Base-by-base conservation (phyloP, 2,888 invertebrate genomes). In the Hypena proboscidalis region DNA sequence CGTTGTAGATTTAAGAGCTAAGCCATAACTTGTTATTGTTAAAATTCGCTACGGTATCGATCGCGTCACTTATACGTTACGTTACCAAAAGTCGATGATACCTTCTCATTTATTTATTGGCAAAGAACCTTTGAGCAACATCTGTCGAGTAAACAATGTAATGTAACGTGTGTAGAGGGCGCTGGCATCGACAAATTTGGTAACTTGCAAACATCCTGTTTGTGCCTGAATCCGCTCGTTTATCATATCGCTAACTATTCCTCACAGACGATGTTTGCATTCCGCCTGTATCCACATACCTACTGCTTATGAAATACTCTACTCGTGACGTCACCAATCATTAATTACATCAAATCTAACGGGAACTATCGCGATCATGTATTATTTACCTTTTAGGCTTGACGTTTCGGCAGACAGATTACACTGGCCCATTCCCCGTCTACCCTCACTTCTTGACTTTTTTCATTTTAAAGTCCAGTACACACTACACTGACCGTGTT, bases 161-260 rank as follows among this genome's bases (percentile, higher is more conserved):
- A 27, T n/a, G 26, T 27, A 27, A n/a, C 14, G 26, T 15, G 5
- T 17, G 17, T 17, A 17, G 17, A n/a, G n/a, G n/a, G n/a, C 6
- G 7, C 14, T 15, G 9, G 3, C 7, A 19, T n/a, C 7, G 21
- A 25, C 3, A 13, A 19, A 35, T 35, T 35, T 31, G 17, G 11
- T 9, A 15, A 22, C 22, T 44, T 4, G 40, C 49, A 49, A 56
- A 54, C 54, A 49, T 49, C 50, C 56, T 56, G 56, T 49, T 55
- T 56, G 39, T 30, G 5, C 15, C 17, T 10, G 22, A 15, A 7
- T 14, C 14, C 10, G 5, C 37, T 30, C 21, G n/a, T 34, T 25
- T 25, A 6, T 34, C 34, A 34, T 10, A 15, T 15, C 23, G 7
- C 23, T 25, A 23, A 10, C 33, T 34, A 23, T 20, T 13, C 14